Evolutionary conservation across 2,888 invertebrate genomes (phyloP).

Genomic region (Antheraea assamensis): DNA sequence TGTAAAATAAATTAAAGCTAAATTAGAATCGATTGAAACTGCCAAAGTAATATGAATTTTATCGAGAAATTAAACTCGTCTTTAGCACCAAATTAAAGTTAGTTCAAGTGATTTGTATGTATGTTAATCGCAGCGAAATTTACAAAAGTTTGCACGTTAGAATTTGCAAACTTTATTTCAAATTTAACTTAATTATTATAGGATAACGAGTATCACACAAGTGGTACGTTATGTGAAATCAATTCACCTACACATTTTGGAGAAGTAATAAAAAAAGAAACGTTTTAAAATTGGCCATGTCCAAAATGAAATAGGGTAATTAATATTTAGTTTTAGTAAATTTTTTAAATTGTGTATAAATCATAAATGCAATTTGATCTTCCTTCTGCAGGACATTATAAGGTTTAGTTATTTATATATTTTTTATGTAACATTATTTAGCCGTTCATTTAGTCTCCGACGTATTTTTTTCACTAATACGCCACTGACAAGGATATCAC

Average conservation of each 20-base stretch:
- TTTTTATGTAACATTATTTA: no score
- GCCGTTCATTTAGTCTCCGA: no score
- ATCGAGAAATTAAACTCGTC: neutral
- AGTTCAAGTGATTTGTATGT: slow-evolving; percentile 1
- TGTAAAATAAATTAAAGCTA: neutral
- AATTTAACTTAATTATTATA: slow-evolving; percentile 31
- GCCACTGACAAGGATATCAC: no score
- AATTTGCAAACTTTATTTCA: slow-evolving; percentile 31
- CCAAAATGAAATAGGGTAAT: no score
- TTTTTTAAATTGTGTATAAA: neutral
- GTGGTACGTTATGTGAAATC: neutral
- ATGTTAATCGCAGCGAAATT: slow-evolving; percentile 13
- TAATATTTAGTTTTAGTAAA: neutral
- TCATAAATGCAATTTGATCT: neutral
- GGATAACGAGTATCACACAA: slow-evolving; percentile 19
- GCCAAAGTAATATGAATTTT: neutral
- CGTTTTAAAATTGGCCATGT: neutral
- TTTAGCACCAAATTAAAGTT: slow-evolving; percentile 5
- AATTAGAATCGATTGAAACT: neutral
- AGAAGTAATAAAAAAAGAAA: neutral
- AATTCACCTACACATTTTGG: neutral
- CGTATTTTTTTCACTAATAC: no score
- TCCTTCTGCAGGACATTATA: neutral
- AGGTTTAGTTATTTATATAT: neutral
- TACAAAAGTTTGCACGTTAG: slow-evolving; percentile 27